Base-by-base conservation (phyloP, 2,113 vertebrate species). In the Hemichromis elongatus region DNA sequence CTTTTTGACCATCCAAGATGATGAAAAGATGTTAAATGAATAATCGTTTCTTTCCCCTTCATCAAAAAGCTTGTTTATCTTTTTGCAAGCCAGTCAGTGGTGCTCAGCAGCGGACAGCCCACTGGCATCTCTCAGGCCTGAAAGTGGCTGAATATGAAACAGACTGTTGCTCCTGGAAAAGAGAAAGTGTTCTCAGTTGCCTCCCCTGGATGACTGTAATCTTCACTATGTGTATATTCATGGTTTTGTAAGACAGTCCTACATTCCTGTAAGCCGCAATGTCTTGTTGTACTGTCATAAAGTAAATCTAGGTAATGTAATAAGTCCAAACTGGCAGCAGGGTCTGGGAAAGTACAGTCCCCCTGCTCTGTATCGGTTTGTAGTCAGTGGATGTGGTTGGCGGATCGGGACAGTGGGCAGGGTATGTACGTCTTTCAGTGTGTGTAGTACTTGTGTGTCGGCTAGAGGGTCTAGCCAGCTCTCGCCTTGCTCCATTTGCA, bases 401-500 rank as follows among this genome's bases (percentile, higher is more conserved):
- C 7, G 78, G 82, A 86, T 55, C 59, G 84, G 88, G 87, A 83
- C 63, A 45, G 45, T 80, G 89, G 86, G 89, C 80, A 80, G 75
- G 68, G 66, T 52, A 63, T 82, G 80, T 86, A 84, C 14, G 83
- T 88, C 80, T 86, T 85, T 93, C 70, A 90, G 19, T 86, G 37
- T 77, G 81, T 81, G 82, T 55, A 87, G 86, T 82, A 45, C 33
- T 86, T 87, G 75, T 86, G 82, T 68, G 82, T 91, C 6, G 53
- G 56, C 42, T 79, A 54, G 73, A 79, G 47, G 77, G 57, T 75
- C 84, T 47, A 40, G 93, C 93, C 94, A 95, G 90, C 86, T 89
- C 85, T 94, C 3, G 84, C 85, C 57, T 79, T n/a, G 88, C 95
- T 96, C 92, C 95, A 95, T 96, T 96, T 96, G 90, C 91, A 55